Percentiles rank a stretch among this genome's conserved stretches.
phyloP scores from a whole-genome alignment of 2,888 invertebrate genomes.

The Plutella xylostella region DNA sequence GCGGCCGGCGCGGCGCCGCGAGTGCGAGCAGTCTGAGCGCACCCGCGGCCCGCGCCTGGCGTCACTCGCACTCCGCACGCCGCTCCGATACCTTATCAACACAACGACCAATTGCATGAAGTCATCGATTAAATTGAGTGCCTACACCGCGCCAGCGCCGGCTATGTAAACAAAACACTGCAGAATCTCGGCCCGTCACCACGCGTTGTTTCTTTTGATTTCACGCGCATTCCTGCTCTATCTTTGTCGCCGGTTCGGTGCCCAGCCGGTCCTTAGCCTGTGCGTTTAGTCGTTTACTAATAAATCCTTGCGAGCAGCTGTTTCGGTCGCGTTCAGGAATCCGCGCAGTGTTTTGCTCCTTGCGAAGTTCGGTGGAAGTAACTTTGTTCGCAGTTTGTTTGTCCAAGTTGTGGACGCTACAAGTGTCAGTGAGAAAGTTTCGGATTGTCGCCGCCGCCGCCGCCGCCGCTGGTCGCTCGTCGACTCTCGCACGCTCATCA shows the following conservation, averaged over 20 bases:
- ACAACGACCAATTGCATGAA: slow-evolving; percentile 59
- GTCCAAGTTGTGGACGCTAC: slow-evolving; percentile 47
- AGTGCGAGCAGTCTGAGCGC: slow-evolving; percentile 26
- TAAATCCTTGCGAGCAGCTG: slow-evolving; percentile 4
- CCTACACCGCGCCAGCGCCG: slow-evolving; percentile 13
- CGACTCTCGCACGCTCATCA: slow-evolving; percentile 42
- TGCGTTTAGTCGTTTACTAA: background rate
- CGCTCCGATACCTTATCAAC: slow-evolving; percentile 57
- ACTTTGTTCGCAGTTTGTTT: slow-evolving; percentile 14
- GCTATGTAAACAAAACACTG: slow-evolving; percentile 11
- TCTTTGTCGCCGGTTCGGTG: slow-evolving; percentile 9
- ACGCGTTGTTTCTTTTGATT: slow-evolving; percentile 10
- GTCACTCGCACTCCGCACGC: slow-evolving; percentile 29
- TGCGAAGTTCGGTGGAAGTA: background rate
- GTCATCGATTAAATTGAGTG: slow-evolving; percentile 62
- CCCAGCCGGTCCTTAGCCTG: background rate
- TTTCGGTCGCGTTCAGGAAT: background rate
- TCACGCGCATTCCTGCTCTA: slow-evolving; percentile 11
- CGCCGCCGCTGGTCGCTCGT: slow-evolving; percentile 38
- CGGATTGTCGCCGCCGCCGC: slow-evolving; percentile 36
- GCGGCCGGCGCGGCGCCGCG: slow-evolving; percentile 7
- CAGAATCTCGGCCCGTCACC: slow-evolving; percentile 1
- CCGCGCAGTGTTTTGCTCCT: background rate
- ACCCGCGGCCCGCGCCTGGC: slow-evolving; percentile 29
- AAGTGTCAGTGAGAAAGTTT: slow-evolving; percentile 49